Conservation (phyloP, 2,797 vertebrate genomes). For the Taeniopygia guttata region DNA sequence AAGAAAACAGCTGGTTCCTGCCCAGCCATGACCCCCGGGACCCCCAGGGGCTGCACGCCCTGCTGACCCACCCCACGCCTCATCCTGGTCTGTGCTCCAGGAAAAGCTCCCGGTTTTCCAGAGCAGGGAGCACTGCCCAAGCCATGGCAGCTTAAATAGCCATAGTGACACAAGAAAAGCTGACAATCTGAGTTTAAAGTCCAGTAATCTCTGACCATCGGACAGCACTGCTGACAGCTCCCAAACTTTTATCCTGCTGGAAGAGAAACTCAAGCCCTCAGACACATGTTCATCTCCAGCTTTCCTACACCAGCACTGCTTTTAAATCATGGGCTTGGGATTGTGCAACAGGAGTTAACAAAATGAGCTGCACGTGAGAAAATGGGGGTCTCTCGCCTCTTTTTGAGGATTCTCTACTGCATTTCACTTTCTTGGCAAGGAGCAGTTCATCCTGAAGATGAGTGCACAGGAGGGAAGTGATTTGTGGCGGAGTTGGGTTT, state of each 20-base stretch:
- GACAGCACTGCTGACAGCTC: background rate
- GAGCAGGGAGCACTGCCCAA: background rate
- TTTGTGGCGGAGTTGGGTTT: background rate
- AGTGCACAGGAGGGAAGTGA: background rate
- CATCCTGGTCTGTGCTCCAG: background rate
- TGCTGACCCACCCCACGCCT: rapidly evolving
- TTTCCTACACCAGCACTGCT: background rate
- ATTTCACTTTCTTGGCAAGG: background rate
- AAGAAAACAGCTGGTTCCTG: background rate
- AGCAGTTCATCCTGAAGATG: rapidly evolving
- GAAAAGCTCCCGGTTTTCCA: background rate
- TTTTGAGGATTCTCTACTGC: background rate
- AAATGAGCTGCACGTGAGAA: background rate
- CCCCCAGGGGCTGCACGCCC: background rate
- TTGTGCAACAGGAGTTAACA: background rate
- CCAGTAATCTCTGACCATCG: rapidly evolving
- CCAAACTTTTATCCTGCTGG: background rate
- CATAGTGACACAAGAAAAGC: background rate
- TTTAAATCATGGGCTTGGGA: background rate
- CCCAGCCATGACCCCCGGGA: background rate
- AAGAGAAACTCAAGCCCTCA: background rate
- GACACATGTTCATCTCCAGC: background rate
- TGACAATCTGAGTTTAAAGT: background rate
- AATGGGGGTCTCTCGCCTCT: background rate
- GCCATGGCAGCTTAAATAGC: background rate